These are phyloP conservation scores for Palythoa grandiflora DNA, from an alignment of 92 coral and sea anemone species.

Conservation along the genomic window DNA sequence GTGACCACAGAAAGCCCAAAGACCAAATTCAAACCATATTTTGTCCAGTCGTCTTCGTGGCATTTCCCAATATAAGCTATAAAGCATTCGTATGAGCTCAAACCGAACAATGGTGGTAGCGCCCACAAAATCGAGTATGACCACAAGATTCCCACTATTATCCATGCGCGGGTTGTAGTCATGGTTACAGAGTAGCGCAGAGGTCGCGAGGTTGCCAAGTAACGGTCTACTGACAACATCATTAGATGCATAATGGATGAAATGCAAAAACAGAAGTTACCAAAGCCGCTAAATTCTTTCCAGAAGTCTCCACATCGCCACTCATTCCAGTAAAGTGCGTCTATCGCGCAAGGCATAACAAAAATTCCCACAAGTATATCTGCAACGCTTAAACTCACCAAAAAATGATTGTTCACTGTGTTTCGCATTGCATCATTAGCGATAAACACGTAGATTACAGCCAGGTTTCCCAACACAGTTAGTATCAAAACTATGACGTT, in stretches of 20 bases:
- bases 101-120: slow-evolving; percentile 75
- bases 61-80: slow-evolving; percentile 80
- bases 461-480: slow-evolving; percentile 69
- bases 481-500: slow-evolving; percentile 51
- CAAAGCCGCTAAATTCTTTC: slow-evolving; percentile 76
- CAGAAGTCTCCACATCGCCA: slow-evolving; percentile 79
- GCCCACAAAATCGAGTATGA: slow-evolving; percentile 74
- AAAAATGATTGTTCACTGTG: slow-evolving; percentile 61
- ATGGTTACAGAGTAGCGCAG: slow-evolving; percentile 51
- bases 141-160: slow-evolving; percentile 60
- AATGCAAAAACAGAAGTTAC: slow-evolving; percentile 82
- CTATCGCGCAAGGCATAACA: slow-evolving; percentile 77
- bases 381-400: slow-evolving; percentile 72
- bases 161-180: slow-evolving; percentile 57
- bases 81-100: slow-evolving; percentile 90
- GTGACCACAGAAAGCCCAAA: slow-evolving; percentile 88
- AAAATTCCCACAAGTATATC: slow-evolving; percentile 80
- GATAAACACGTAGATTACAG: slow-evolving; percentile 67
- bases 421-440: slow-evolving; percentile 56
- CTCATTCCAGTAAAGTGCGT: slow-evolving; percentile 62
- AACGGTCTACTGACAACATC: slow-evolving; percentile 76
- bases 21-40: slow-evolving; percentile 75
- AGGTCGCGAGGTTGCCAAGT: slow-evolving; percentile 62
- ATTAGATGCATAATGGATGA: slow-evolving; percentile 82
- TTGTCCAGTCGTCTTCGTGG: slow-evolving; percentile 75